phyloP scores from a whole-genome alignment of 1,140 invertebrate genomes.

The Drosophila yakuba region DNA sequence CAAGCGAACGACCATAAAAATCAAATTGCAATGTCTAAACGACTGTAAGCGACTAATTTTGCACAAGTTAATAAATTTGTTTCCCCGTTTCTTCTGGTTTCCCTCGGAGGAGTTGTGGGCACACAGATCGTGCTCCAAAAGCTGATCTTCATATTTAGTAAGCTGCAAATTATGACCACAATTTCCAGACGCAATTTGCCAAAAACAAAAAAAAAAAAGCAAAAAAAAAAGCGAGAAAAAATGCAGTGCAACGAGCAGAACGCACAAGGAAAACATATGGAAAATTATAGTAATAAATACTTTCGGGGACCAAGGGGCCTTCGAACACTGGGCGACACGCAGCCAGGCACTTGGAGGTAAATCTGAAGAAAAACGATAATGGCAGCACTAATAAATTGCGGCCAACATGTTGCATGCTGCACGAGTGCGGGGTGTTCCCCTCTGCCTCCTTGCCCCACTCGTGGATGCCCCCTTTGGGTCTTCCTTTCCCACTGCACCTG shows the following conservation, averaged over 20 bases:
- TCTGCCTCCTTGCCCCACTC: not conserved
- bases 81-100: constrained; percentile 14
- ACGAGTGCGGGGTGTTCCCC: constrained; percentile 41
- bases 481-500: constrained; percentile 51
- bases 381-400: constrained; percentile 83
- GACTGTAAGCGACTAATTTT: constrained; percentile 81
- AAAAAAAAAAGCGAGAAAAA: constrained; percentile 15
- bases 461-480: constrained; percentile 8
- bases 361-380: constrained; percentile 84
- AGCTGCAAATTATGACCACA: constrained; percentile 79
- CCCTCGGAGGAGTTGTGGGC: not conserved
- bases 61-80: constrained; percentile 82
- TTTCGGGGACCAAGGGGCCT: constrained; percentile 26
- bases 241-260: constrained; percentile 59
- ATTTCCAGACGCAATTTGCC: constrained; percentile 81
- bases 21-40: constrained; percentile 81
- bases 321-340: constrained; percentile 48
- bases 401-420: constrained; percentile 81
- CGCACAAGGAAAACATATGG: constrained; percentile 81
- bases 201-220: constrained; percentile 45
- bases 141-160: constrained; percentile 81
- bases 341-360: constrained; percentile 53
- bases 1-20: constrained; percentile 70
- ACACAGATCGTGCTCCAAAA: constrained; percentile 53
- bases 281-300: constrained; percentile 84